Conservation (phyloP, 2,113 vertebrate species). For the Pelusios castaneus region DNA sequence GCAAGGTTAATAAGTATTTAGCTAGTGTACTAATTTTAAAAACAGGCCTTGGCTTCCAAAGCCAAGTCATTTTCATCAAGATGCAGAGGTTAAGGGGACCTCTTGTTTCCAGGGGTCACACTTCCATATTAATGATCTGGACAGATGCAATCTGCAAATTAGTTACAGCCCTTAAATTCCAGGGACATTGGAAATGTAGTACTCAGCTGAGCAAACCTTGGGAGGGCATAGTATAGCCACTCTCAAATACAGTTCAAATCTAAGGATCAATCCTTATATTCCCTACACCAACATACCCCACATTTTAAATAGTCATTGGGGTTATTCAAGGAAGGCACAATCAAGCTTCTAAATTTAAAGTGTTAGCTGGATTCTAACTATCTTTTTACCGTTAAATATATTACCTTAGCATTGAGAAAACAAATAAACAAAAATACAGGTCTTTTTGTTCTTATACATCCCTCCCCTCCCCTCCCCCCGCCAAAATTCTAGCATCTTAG, state of each 20-base stretch:
- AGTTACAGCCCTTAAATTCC: background rate
- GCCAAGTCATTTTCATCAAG: constrained; percentile 9
- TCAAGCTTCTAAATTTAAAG: background rate
- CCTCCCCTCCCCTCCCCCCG: too few relatives aligned
- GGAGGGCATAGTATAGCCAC: background rate
- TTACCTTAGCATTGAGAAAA: background rate
- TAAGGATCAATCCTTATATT: background rate
- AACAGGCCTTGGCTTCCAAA: background rate
- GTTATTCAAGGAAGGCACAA: background rate
- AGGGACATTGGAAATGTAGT: background rate
- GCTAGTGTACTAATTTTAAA: background rate
- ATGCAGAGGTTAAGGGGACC: background rate
- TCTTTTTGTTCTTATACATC: background rate
- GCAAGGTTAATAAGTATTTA: constrained; percentile 40
- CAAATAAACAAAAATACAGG: background rate
- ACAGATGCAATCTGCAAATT: background rate
- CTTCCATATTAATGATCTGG: accelerated
- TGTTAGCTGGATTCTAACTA: background rate
- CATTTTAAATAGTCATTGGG: background rate
- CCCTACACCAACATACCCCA: background rate
- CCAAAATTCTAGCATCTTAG: background rate
- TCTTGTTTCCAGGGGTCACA: background rate
- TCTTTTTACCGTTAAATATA: accelerated
- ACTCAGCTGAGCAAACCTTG: background rate
- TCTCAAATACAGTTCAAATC: background rate